Conservation (phyloP, 1,140 invertebrate genomes). For the Dendroctonus ponderosae region DNA sequence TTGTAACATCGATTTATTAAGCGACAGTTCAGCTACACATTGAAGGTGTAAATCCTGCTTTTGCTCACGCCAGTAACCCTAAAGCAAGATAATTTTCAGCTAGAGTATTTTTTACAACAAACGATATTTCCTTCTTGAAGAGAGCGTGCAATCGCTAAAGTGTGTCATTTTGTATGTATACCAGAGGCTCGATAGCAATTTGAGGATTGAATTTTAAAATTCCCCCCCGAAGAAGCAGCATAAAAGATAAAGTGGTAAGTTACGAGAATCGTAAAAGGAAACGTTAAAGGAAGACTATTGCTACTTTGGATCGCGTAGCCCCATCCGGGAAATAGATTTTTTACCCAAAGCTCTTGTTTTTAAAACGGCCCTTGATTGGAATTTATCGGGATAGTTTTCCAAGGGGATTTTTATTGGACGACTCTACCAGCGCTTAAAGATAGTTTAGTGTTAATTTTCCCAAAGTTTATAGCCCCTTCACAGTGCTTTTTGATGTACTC, state of each 20-base stretch:
- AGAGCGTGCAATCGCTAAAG: neutral
- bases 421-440: too few species aligned
- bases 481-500: too few species aligned
- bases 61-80: too few species aligned
- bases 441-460: too few species aligned
- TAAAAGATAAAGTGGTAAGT: constrained; percentile 25
- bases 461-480: too few species aligned
- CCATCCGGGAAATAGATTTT: constrained; percentile 17
- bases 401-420: too few species aligned
- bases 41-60: too few species aligned
- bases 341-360: constrained; percentile 15
- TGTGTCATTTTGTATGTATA: constrained; percentile 22
- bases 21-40: too few species aligned
- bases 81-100: too few species aligned
- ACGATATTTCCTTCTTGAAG: too few species aligned
- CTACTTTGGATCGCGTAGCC: constrained; percentile 6
- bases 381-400: neutral
- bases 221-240: constrained; percentile 15
- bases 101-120: too few species aligned
- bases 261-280: constrained; percentile 21
- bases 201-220: constrained; percentile 33
- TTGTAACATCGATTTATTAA: too few species aligned
- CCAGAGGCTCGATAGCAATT: constrained; percentile 22
- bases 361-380: constrained; percentile 6
- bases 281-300: constrained; percentile 16